A percentile compares a stretch with the other conserved stretches of the same genome.
Conservation (phyloP, 2,888 invertebrate species). For the Harpalus rubripes region DNA sequence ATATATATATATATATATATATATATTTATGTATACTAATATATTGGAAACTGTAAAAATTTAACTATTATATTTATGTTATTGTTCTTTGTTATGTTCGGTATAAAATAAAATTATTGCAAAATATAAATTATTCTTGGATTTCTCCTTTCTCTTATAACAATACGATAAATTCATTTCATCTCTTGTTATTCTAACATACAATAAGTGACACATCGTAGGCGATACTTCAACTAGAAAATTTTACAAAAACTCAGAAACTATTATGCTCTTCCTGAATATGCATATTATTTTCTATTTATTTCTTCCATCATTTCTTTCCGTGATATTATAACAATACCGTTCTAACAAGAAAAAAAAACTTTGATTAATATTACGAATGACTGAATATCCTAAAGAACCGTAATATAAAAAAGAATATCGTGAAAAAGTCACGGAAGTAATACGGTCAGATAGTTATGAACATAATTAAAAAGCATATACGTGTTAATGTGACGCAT, state of each 20-base stretch:
- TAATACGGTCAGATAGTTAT: conserved; percentile 22
- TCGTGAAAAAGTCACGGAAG: conserved; percentile 31
- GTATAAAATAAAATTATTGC: background rate
- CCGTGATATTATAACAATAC: conserved; percentile 20
- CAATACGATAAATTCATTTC: background rate
- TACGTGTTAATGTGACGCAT: conserved; percentile 54
- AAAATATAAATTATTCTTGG: background rate
- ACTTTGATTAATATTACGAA: conserved; percentile 32
- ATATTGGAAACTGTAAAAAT: too few relatives aligned
- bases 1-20: too few relatives aligned
- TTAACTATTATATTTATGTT: background rate
- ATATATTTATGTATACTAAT: too few relatives aligned
- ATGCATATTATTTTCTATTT: background rate
- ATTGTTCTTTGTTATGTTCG: background rate
- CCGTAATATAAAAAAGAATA: conserved; percentile 25
- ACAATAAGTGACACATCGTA: background rate
- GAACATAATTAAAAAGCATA: conserved; percentile 53
- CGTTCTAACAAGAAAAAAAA: conserved; percentile 19
- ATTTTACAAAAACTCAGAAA: background rate
- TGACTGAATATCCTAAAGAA: conserved; percentile 26
- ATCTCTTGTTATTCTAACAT: background rate
- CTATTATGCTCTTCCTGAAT: background rate
- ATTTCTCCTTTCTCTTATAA: conserved; percentile 6
- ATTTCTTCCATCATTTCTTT: background rate
- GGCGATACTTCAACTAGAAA: background rate